phyloP scores from a whole-genome alignment of 2,888 invertebrate genomes.

The Macrosiphum euphorbiae region DNA sequence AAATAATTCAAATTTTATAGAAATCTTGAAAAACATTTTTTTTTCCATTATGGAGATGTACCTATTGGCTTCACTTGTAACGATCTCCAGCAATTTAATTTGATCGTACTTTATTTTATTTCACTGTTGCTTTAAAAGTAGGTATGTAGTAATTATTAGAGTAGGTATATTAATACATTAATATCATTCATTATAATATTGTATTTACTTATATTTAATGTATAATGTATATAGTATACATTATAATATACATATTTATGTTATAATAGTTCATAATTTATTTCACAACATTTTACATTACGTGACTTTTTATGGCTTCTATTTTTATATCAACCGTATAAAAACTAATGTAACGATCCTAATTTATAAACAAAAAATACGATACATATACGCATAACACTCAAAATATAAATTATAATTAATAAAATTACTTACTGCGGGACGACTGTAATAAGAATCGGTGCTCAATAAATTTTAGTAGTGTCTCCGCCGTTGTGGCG shows the following conservation, averaged over 20 bases:
- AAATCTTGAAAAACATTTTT: not conserved
- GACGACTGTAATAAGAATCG: not conserved
- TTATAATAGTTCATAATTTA: not conserved
- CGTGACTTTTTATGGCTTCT: not conserved
- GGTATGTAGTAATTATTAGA: not conserved
- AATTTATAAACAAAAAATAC: not conserved
- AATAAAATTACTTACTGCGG: not conserved
- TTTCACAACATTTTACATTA: not conserved
- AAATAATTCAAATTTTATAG: not conserved
- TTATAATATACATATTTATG: not conserved
- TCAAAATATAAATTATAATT: slow-evolving; percentile 3
- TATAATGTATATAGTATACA: not conserved
- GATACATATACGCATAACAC: not conserved
- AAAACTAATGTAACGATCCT: not conserved
- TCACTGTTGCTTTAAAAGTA: not conserved
- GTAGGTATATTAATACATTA: not conserved
- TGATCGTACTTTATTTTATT: not conserved
- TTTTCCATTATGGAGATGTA: too few relatives aligned
- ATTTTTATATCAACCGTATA: not conserved
- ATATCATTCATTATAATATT: not conserved
- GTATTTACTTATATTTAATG: not conserved
- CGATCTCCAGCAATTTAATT: too few relatives aligned
- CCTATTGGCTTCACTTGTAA: too few relatives aligned
- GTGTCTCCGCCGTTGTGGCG: not conserved
- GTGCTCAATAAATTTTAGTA: not conserved